Base-by-base conservation (phyloP, 2,113 vertebrate genomes). In the Eretmochelys imbricata region DNA sequence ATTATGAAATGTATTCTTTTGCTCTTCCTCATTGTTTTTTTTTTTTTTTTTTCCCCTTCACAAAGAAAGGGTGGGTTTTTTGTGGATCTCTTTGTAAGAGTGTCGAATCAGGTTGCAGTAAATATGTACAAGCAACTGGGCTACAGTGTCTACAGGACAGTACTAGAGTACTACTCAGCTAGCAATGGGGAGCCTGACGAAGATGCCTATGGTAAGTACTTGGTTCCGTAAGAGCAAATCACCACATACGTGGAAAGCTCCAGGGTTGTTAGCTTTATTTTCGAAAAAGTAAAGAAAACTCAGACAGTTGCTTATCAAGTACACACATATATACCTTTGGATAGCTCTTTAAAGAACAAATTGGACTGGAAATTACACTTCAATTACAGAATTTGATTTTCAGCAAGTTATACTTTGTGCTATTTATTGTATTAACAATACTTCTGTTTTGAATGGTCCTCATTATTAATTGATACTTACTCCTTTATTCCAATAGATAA, bases 91-190 rank as follows among this genome's bases (percentile, higher is more conserved):
- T 99, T 99, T 48, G 99, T 99, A 82, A 98, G 99, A 84, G 99
- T 99, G 2, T 99, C 99, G 76, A 99, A 99, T 97, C 99, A 99
- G 89, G 99, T 99, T 89, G 99, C 99, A 0, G 99, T 99, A 50
- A 99, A 99, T 97, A 99, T 99, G 99, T 99, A 99, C 94, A 99
- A 99, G 81, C 99, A 99, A 83, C 95, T 99, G 31, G 99, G 99
- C 92, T 99, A 99, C 98, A 99, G 99, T 0, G 99, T 99, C 2
- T 99, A 99, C 97, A 98, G 99, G 89, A 99, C 99, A 0, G 99
- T 99, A 10, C 98, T 99, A 25, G 99, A 99, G 95, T 99, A 99
- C 97, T 99, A 99, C 93, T 99, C 99, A 0, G 99, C 99, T 20
- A 99, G 99, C 97, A 99, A 99, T 0, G 99, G 99, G 5, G 99